These are phyloP conservation scores for Heliconius nattereri DNA, from an alignment of 1,140 invertebrate species.

Conservation along the genomic window DNA sequence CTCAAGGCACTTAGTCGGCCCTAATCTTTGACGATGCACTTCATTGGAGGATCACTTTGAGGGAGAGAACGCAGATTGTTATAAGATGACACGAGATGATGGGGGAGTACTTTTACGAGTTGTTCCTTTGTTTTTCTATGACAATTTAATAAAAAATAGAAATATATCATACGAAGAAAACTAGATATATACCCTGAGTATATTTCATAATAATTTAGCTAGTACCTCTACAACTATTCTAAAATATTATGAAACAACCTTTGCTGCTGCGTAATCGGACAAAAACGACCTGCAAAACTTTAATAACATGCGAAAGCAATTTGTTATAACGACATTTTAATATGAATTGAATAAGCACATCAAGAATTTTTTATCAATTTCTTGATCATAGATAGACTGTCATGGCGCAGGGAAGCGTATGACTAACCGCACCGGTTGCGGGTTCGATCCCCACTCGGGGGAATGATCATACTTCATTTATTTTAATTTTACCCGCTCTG, in stretches of 20 bases:
- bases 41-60: conserved; percentile 33
- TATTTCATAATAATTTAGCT: too few species aligned
- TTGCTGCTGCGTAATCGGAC: not conserved
- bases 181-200: too few species aligned
- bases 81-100: not conserved
- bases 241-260: not conserved
- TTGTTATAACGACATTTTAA: conserved; percentile 10
- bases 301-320: conserved; percentile 6
- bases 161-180: not conserved
- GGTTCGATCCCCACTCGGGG: too few species aligned
- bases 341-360: not conserved
- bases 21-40: conserved; percentile 30
- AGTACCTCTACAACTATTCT: too few species aligned
- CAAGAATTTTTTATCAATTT: not conserved
- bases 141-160: not conserved
- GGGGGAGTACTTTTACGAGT: not conserved
- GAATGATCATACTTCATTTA: too few species aligned
- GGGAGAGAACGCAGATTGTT: conserved; percentile 8
- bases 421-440: too few species aligned
- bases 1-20: conserved; percentile 33
- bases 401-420: too few species aligned
- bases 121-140: not conserved
- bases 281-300: not conserved
- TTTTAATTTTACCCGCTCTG: too few species aligned
- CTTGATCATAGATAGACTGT: too few species aligned